A percentile compares a stretch with the other conserved stretches of the same genome.
Evolutionary conservation across 2,113 vertebrate species (phyloP).

Genomic region (Urocitellus parryii): DNA sequence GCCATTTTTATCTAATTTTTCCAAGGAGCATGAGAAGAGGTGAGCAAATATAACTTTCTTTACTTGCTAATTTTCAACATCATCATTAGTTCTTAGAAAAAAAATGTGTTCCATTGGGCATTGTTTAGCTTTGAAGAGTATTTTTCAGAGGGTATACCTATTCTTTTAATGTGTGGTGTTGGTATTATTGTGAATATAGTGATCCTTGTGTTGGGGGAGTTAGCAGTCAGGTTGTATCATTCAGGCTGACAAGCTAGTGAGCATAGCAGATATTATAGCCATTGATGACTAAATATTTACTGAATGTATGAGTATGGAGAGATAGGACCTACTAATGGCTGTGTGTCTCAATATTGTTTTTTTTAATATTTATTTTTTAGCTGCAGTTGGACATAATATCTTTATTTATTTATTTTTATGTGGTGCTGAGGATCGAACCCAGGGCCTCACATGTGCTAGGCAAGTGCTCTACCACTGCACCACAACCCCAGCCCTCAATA

Average conservation of each 20-base stretch:
- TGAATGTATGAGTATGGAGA: background rate
- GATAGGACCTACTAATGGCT: background rate
- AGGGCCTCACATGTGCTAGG: too few relatives aligned
- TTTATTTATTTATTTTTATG: too few relatives aligned
- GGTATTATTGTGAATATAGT: background rate
- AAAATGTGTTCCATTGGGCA: background rate
- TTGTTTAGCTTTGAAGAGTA: constrained; percentile 57
- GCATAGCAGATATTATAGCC: background rate
- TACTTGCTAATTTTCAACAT: background rate
- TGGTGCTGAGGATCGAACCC: too few relatives aligned
- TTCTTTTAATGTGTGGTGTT: constrained; percentile 2
- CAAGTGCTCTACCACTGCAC: too few relatives aligned
- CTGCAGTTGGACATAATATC: too few relatives aligned
- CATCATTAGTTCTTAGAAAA: constrained; percentile 1
- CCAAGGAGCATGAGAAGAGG: background rate
- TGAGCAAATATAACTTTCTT: background rate
- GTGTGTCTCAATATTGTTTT: background rate
- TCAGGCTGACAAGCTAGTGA: background rate
- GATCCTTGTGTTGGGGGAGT: background rate
- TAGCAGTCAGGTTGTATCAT: background rate
- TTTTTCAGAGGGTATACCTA: background rate
- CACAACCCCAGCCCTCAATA: background rate
- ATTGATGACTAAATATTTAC: background rate
- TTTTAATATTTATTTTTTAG: too few relatives aligned
- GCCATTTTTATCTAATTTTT: background rate